Evolutionary conservation across 1,140 invertebrate genomes (phyloP), one percentile per base, ranked within the genome.

Genomic region (Paracyclopina nana): DNA sequence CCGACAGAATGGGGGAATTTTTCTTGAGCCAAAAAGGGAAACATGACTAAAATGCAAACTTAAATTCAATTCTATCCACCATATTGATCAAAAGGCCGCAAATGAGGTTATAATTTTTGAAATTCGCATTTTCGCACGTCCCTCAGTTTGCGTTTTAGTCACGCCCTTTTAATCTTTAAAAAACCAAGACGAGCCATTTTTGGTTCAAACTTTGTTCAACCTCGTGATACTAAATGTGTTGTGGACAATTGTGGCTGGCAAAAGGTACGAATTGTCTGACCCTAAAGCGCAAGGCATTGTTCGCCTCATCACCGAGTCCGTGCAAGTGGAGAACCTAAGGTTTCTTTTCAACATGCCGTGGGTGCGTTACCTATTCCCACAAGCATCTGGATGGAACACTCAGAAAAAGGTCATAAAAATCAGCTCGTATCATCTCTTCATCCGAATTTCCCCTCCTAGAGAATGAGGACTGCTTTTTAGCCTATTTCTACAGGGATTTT

Each of bases 241-340:
- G 24, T 55, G 54, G 54, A 50, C 14, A 14, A 50, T 55, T 6
- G 53, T 55, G 26, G 53, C 53, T 48, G 52, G 46, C 44, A 55
- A 38, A 38, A 2, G 34, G 34, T 38, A 38, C 14, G 34, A 38
- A 38, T 16, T 20, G 4, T 38, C 9, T 16, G 2, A 5, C 8
- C 34, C 34, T 2, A 38, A 14, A 38, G 14, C 5, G 4, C 34
- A 38, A 20, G 8, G 8, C 14, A 38, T 38, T 38, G 34, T 38
- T 38, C 34, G 34, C 2, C n/a, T 20, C 4, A 38, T 38, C 34
- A 38, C 14, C 8, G 34, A 20, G 20, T 20, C 14, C 5, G 14
- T 38, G 14, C 20, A n/a, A 4, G 14, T 20, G 5, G 34, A 38
- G 14, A n/a, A 20, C 14, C n/a, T 38, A 20, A 38, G 34, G 20